Conservation (phyloP, 1,140 invertebrate species). For the Piezodorus guildinii region DNA sequence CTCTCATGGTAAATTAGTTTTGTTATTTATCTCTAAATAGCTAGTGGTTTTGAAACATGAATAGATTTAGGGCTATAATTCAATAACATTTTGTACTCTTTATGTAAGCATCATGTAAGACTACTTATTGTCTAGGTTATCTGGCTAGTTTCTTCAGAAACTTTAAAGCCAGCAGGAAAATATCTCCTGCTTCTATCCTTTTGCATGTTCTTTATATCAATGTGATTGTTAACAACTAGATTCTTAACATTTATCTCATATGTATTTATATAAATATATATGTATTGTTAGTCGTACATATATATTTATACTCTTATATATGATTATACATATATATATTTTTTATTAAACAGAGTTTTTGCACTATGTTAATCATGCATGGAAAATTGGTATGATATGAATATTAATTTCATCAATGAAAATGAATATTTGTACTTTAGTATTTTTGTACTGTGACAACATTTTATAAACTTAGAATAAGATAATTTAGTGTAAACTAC, state of each 20-base stretch:
- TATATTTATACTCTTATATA: conserved; percentile 24
- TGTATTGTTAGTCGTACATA: conserved; percentile 2
- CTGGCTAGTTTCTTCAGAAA: conserved; percentile 7
- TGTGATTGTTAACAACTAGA: conserved; percentile 27
- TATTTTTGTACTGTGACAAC: conserved; percentile 30
- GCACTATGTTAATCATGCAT: conserved; percentile 29
- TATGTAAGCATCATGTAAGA: conserved; percentile 23
- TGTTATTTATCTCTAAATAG: conserved; percentile 17
- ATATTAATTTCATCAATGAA: conserved; percentile 27
- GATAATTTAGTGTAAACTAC: conserved; percentile 25
- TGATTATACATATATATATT: conserved; percentile 26
- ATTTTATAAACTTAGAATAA: conserved; percentile 25
- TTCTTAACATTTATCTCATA: conserved; percentile 23
- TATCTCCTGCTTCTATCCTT: conserved; percentile 21
- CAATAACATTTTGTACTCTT: conserved; percentile 22
- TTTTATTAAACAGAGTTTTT: conserved; percentile 27
- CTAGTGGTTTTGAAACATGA: conserved; percentile 11
- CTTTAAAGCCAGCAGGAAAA: conserved; percentile 10
- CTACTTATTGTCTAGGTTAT: conserved; percentile 18
- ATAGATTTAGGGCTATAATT: conserved; percentile 19
- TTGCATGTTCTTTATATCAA: conserved; percentile 26
- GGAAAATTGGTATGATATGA: conserved; percentile 24
- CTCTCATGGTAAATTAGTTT: conserved; percentile 3
- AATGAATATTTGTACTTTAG: conserved; percentile 29
- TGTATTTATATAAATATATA: conserved; percentile 12